Percentiles rank a stretch among this genome's conserved stretches.
Conservation (phyloP, 2,888 invertebrate genomes). For the Leptinotarsa haldemani region DNA sequence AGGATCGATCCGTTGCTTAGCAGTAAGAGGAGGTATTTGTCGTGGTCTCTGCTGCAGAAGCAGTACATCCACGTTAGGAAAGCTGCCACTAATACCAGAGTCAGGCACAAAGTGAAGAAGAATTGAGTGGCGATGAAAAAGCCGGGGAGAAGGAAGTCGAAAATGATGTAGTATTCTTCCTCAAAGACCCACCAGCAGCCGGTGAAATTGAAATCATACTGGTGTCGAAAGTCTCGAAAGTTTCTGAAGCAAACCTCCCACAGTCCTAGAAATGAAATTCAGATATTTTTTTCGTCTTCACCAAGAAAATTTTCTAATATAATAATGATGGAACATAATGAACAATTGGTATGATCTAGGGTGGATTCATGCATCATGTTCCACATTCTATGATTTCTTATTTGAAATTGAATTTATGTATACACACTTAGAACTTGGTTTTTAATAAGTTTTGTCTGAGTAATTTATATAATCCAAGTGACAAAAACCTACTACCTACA, state of each 20-base stretch:
- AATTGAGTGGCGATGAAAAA: conserved; percentile 96
- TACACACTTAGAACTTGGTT: no score
- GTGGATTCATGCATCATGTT: no score
- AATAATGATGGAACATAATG: background rate
- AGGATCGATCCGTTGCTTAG: conserved; percentile 81
- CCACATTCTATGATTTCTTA: no score
- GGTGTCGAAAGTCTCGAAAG: conserved; percentile 86
- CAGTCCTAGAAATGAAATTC: conserved; percentile 73
- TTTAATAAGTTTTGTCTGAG: no score
- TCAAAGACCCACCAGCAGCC: conserved; percentile 99
- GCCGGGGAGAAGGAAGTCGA: conserved; percentile 87
- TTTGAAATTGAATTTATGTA: no score
- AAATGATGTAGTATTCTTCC: conserved; percentile 95
- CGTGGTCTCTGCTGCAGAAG: conserved; percentile 80
- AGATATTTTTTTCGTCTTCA: background rate
- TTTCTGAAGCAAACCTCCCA: conserved; percentile 95
- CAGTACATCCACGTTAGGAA: conserved; percentile 81
- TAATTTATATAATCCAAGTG: background rate
- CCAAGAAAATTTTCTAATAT: conserved; percentile 17
- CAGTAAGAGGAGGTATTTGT: conserved; percentile 79
- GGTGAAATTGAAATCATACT: conserved; percentile 84
- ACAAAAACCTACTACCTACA: background rate
- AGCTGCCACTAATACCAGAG: conserved; percentile 80
- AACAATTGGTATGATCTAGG: no score
- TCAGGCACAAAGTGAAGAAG: conserved; percentile 90